A percentile compares a stretch with the other conserved stretches of the same genome.
These are phyloP conservation scores for Oligia latruncula DNA, from an alignment of 2,888 invertebrate genomes.

Conservation along the genomic window DNA sequence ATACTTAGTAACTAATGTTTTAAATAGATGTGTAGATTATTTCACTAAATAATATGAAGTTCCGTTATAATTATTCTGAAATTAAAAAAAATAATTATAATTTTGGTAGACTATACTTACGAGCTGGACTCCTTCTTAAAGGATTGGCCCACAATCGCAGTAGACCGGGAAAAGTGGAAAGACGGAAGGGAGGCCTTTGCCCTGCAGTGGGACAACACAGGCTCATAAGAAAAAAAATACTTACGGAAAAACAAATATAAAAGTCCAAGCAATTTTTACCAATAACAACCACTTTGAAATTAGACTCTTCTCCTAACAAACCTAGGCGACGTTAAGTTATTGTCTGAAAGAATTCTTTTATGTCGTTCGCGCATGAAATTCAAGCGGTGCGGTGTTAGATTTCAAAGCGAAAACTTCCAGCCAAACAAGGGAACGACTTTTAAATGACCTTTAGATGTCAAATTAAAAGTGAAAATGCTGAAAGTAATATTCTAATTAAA, in stretches of 20 bases:
- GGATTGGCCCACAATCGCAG: too few species aligned
- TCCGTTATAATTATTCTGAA: too few species aligned
- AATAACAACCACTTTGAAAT: not conserved
- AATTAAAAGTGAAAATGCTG: not conserved
- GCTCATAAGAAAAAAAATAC: too few species aligned
- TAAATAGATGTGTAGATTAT: too few species aligned
- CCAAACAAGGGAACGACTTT: not conserved
- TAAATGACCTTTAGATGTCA: not conserved
- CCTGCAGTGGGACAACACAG: too few species aligned
- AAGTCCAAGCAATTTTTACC: not conserved
- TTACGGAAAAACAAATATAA: not conserved
- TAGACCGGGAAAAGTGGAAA: too few species aligned
- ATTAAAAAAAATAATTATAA: too few species aligned
- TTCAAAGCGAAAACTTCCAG: slow-evolving; percentile 23
- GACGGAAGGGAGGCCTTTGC: too few species aligned
- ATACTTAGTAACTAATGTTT: too few species aligned
- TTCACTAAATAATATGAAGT: too few species aligned
- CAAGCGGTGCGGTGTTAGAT: slow-evolving; percentile 8
- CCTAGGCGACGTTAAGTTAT: not conserved
- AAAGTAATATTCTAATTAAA: slow-evolving; percentile 5
- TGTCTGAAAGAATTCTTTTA: slow-evolving; percentile 15
- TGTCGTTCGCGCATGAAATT: slow-evolving; percentile 8
- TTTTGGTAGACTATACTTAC: not conserved
- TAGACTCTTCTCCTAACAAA: not conserved
- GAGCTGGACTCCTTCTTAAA: too few species aligned